Base-by-base conservation (phyloP, 2,888 invertebrate species). In the Drosophila algonquin region DNA sequence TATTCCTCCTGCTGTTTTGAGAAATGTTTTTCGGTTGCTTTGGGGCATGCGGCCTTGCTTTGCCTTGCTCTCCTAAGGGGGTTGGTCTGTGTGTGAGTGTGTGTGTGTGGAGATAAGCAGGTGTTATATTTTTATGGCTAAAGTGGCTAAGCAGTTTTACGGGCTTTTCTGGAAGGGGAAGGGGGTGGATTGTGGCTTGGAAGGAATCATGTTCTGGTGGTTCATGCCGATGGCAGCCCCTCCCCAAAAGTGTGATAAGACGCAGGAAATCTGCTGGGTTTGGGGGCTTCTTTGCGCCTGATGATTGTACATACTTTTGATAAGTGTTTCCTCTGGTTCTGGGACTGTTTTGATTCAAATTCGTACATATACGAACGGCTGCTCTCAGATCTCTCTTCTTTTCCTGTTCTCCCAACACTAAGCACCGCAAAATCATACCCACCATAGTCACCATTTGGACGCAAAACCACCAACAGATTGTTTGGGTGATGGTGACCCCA, bases 21-120 rank as follows among this genome's bases (percentile, higher is more conserved):
- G 85, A 85, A 89, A 87, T 85, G 83, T 75, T 85, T 64, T 78
- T 87, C 45, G 87, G 74, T 87, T 81, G 79, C 79, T 79, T 80
- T 67, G 77, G 75, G 81, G 84, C 75, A 76, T 87, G 87, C 32
- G 63, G 58, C 52, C 35, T 75, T 67, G 12, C 44, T 54, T 50
- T 45, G 2, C 21, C 21, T 21, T 62, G 68, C 58, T 58, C 69
- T 59, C 50, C 57, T n/a, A 63, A 27, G 45, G 46, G 67, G 46
- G 69, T 45, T 55, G 63, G 24, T 24, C 4, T 24, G 24, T 24
- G 5, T 24, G 4, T 24, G 5, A 4, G 24, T 24, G 24, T 24
- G 24, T 24, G 4, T 24, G 24, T 24, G 24, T 4, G 5, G 89
- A 84, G 89, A 84, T 88, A 88, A 88, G 84, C 84, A 83, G 89